Evolutionary conservation across 2,888 invertebrate species (phyloP), one percentile per base, ranked within the genome.

Genomic region (Orthonychiurus folsomi): DNA sequence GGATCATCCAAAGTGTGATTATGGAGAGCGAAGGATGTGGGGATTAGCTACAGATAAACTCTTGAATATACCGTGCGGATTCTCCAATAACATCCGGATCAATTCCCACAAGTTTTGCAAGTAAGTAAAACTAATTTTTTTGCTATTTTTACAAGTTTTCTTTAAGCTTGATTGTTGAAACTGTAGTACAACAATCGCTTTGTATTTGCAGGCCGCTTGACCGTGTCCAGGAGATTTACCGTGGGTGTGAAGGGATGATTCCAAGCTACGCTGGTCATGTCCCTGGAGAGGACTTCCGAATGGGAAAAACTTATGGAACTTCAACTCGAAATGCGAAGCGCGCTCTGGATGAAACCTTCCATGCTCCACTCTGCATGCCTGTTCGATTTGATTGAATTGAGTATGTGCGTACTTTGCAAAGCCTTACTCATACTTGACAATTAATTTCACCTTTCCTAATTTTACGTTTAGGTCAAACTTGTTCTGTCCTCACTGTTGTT

Each of bases 251-350:
- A 63, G 72, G 72, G 23, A 63, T 70, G 63, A 56, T 63, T 52
- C 72, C 72, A 50, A 64, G 61, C 56, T 72, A 72, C 61, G 48
- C 24, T 28, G 72, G 72, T n/a, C 72, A 72, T 57, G 70, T 70
- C 59, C 72, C 72, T 5, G 72, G 70, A 27, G 64, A 63, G 20
- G 60, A 63, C 23, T 72, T 67, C 59, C 28, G 68, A 15, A 63
- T 66, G 28, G 72, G 70, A 1, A 63, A 65, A 9, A 69, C 69
- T 2, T 71, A 62, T 50, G 67, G 70, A 28, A 62, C 63, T 3
- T 66, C 72, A 2, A 69, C 70, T 9, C 60, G 70, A 23, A 72
- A 72, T 59, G 66, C 72, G 12, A 66, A 66, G 54, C 55, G 68
- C 12, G 63, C 53, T 12, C 59, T 71, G 25, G 61, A 69, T 21